Base-by-base conservation (phyloP, 2,113 vertebrate genomes). In the Lophochroa leadbeateri region DNA sequence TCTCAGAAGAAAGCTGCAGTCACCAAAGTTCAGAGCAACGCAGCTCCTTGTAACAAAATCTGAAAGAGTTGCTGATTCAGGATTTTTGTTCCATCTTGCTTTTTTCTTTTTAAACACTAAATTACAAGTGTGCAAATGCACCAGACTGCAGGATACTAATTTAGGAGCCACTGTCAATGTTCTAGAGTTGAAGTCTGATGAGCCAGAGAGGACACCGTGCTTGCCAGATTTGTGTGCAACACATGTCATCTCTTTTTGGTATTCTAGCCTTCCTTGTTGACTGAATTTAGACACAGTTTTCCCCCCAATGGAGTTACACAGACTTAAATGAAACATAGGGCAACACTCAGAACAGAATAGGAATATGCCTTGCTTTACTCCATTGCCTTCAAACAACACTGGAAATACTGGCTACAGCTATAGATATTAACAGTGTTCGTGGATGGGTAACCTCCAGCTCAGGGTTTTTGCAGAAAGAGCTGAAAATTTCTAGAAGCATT, bases 1-100 rank as follows among this genome's bases (percentile, higher is more conserved):
- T 58, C 84, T 90, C 79, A 95, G 80, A 94, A 77, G 50, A 84
- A 88, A 95, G 84, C 55, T 83, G 49, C 58, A 82, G 83, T 47
- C 43, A 44, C 74, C 76, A 41, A 91, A 97, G 53, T 90, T 96
- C 89, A 97, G 17, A 67, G 49, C 29, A 63, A 84, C 52, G 37
- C 33, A 24, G 39, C 23, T 94, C 60, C 82, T 85, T 53, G 35
- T 61, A 84, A 21, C 27, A 35, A 87, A 81, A 65, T 67, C 71
- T 72, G 58, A 79, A 60, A 64, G 76, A 94, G 33, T 64, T 94
- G 76, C 63, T 65, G 49, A 64, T 41, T 3, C 72, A 52, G 74
- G 17, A 35, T 53, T 82, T 92, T 52, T 63, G 5, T 63, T 82
- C 37, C 7, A 14, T 67, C 20, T 78, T 47, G 17, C 9, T 37